Evolutionary conservation across 37 sponge, comb jelly and placozoan genomes (phyloP).

Genomic region (Oscarella lobularis): DNA sequence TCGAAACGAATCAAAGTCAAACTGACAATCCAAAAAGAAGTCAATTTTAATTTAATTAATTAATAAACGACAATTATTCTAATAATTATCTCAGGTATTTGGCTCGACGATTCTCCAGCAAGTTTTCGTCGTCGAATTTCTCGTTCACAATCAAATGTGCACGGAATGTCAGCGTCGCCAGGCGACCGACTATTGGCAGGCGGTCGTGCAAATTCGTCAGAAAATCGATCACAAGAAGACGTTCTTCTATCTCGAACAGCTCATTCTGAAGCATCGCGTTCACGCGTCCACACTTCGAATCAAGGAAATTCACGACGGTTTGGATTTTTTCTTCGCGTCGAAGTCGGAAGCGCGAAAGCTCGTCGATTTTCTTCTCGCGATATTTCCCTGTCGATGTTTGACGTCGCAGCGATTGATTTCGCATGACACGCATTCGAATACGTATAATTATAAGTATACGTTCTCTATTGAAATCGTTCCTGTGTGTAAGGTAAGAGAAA

Average conservation of each 20-base stretch:
- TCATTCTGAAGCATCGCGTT: slow-evolving; percentile 65
- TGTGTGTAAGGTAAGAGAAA: slow-evolving; percentile 43
- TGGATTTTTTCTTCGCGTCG: slow-evolving; percentile 71
- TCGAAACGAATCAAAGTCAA: slow-evolving; percentile 93
- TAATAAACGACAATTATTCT: no score
- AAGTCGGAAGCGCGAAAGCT: slow-evolving; percentile 76
- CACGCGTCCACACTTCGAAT: slow-evolving; percentile 55
- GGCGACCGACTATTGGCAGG: slow-evolving; percentile 80
- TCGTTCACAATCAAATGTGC: slow-evolving; percentile 93
- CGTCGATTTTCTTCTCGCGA: slow-evolving; percentile 74
- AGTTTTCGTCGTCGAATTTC: slow-evolving; percentile 80
- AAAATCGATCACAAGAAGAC: slow-evolving; percentile 94
- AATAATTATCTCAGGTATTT: slow-evolving; percentile 51
- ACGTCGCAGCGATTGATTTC: slow-evolving; percentile 88
- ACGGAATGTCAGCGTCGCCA: slow-evolving; percentile 82
- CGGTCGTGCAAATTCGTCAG: slow-evolving; percentile 90
- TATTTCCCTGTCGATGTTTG: slow-evolving; percentile 91
- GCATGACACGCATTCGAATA: slow-evolving; percentile 89
- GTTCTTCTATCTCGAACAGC: slow-evolving; percentile 88
- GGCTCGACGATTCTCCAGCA: slow-evolving; percentile 74
- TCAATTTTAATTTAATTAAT: no score
- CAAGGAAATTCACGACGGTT: slow-evolving; percentile 44
- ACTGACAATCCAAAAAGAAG: slow-evolving; percentile 89
- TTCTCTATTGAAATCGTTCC: slow-evolving; percentile 93
- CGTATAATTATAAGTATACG: slow-evolving; percentile 90